A percentile compares a stretch with the other conserved stretches of the same genome.
Conservation (phyloP, 2,888 invertebrate species). For the Tipula lateralis region DNA sequence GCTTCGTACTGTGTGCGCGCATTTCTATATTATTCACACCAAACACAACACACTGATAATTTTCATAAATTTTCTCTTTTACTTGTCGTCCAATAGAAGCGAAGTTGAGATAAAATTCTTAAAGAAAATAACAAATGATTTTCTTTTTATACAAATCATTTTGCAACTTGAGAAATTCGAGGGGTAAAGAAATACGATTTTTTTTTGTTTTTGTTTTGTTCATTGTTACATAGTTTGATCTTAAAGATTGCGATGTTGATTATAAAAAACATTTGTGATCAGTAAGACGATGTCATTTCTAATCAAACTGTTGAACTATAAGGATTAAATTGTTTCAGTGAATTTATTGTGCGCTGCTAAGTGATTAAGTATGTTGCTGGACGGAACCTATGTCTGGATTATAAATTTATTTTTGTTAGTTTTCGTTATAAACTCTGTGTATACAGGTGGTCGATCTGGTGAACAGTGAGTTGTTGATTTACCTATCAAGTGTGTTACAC, state of each 20-base stretch:
- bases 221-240: background rate
- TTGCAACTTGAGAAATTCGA: background rate
- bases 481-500: background rate
- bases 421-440: background rate
- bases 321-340: background rate
- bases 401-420: background rate
- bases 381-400: background rate
- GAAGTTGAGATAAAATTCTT: background rate
- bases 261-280: background rate
- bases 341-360: background rate
- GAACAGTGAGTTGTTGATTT: conserved; percentile 25
- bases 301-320: background rate
- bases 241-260: background rate
- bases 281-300: background rate
- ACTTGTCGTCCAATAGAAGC: background rate
- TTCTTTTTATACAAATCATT: background rate
- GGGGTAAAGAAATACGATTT: background rate
- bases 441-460: conserved; percentile 5
- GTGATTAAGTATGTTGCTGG: background rate
- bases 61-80: background rate
- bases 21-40: background rate
- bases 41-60: background rate
- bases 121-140: background rate
- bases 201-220: background rate
- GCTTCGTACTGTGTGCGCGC: background rate